Percentiles rank a stretch among this genome's conserved stretches.
Conservation (phyloP, 2,888 invertebrate genomes). For the Coecobrya sp. region DNA sequence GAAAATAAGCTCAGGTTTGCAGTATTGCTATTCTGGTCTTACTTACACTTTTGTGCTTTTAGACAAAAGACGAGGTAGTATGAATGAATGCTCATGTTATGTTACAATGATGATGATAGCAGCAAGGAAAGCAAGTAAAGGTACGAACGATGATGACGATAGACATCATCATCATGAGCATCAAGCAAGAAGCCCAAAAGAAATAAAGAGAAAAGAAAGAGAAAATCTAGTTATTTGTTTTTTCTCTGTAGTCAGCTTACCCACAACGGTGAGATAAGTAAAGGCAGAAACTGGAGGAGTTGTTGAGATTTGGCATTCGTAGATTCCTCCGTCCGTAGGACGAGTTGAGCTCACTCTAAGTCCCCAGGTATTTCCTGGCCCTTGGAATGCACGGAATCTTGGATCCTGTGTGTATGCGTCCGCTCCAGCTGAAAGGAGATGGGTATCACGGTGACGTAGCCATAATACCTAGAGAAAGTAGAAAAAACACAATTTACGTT, state of each 20-base stretch:
- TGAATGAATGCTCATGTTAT: slow-evolving; percentile 11
- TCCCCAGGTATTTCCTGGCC: slow-evolving; percentile 85
- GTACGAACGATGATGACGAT: not conserved
- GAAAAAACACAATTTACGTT: not conserved
- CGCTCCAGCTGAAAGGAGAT: slow-evolving; percentile 85
- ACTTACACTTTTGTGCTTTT: not conserved
- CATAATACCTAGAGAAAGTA: slow-evolving; percentile 85
- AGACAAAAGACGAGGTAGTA: not conserved
- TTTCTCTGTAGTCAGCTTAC: slow-evolving; percentile 80
- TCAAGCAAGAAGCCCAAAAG: slow-evolving; percentile 20
- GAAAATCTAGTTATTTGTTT: slow-evolving; percentile 15
- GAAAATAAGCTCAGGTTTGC: slow-evolving; percentile 25
- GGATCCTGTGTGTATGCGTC: slow-evolving; percentile 86
- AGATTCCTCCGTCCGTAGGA: slow-evolving; percentile 85
- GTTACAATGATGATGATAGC: not conserved
- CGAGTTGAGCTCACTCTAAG: slow-evolving; percentile 85
- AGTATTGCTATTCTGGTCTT: not conserved
- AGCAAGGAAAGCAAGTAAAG: not conserved
- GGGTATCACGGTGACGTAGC: slow-evolving; percentile 86
- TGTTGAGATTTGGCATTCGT: slow-evolving; percentile 86
- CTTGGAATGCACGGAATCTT: slow-evolving; percentile 86
- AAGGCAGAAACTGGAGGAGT: slow-evolving; percentile 86
- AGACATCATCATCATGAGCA: slow-evolving; percentile 2
- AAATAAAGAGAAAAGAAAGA: not conserved
- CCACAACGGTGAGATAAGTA: slow-evolving; percentile 86